Base-by-base conservation (phyloP, 2,113 vertebrate genomes). In the Passerina amoena region DNA sequence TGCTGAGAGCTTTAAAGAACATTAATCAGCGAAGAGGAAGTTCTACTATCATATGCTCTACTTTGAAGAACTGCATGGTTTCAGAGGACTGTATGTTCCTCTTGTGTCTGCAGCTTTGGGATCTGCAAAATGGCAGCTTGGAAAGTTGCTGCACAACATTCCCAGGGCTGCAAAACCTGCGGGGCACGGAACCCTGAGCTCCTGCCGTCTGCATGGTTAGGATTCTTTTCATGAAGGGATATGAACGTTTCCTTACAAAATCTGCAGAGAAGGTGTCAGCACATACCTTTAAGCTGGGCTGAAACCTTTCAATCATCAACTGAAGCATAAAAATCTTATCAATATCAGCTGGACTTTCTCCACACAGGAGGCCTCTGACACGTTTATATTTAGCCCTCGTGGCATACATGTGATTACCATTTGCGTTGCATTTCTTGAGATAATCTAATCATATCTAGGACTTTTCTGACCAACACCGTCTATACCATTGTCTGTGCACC, bases 21-120 rank as follows among this genome's bases (percentile, higher is more conserved):
- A 86, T 83, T 78, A 88, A 86, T 84, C 76, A 71, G 72, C 72
- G 37, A 68, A 92, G 92, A 76, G 90, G 94, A 97, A 96, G 85
- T 56, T 83, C 44, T 69, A 48, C 60, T 68, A 78, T 60, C 82
- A 68, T 93, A 35, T 53, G 56, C 56, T 72, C 94, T 25, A 9
- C 22, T 82, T 84, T 83, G 51, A 83, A 94, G 77, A 88, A 71
- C 72, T 22, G 22, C 23, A 23, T 22, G 24, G 27, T 95, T 96
- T 94, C 82, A 82, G 30, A 53, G 69, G 37, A n/a, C 60, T 47
- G 17, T 53, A 3, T 88, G 60, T 96, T 97, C 92, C 80, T 64
- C 48, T 71, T 81, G 31, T 50, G 69, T 14, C 4, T 76, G 65
- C 72, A 88, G 31, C 38, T 50, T 73, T 10, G 70, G 59, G 45